phyloP scores from a whole-genome alignment of 1,140 invertebrate species.

The Drosophila ironensis region DNA sequence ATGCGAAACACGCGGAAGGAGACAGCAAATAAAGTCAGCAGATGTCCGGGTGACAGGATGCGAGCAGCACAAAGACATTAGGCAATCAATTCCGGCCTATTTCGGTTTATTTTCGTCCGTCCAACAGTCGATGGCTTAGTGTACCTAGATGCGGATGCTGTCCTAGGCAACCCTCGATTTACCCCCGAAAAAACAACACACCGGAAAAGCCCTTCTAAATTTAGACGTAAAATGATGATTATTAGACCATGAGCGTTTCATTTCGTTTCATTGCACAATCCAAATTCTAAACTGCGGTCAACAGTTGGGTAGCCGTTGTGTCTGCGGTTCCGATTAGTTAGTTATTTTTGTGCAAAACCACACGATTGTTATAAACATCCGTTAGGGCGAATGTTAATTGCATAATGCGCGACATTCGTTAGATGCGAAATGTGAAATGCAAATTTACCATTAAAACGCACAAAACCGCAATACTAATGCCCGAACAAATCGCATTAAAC shows the following conservation, averaged over 20 bases:
- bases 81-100: conserved; percentile 19
- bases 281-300: conserved; percentile 37
- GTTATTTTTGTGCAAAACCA: conserved; percentile 38
- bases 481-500: conserved; percentile 26
- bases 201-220: conserved; percentile 43
- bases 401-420: conserved; percentile 13
- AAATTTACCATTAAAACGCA: conserved; percentile 7
- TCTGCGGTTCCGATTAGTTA: conserved; percentile 34
- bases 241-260: conserved; percentile 34
- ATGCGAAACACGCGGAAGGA: conserved; percentile 6
- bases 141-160: conserved; percentile 17
- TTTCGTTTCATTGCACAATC: conserved; percentile 50
- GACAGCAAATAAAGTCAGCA: neutral
- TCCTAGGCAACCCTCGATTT: neutral
- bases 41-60: neutral
- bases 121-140: conserved; percentile 59
- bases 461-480: conserved; percentile 18
- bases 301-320: conserved; percentile 24
- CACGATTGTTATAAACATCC: conserved; percentile 63
- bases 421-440: neutral
- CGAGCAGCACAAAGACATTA: conserved; percentile 6
- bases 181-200: neutral
- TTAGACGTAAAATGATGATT: conserved; percentile 41
- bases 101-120: conserved; percentile 63
- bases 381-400: conserved; percentile 36